Evolutionary conservation across 1,140 invertebrate genomes (phyloP).

Genomic region (Notospermus geniculatus): DNA sequence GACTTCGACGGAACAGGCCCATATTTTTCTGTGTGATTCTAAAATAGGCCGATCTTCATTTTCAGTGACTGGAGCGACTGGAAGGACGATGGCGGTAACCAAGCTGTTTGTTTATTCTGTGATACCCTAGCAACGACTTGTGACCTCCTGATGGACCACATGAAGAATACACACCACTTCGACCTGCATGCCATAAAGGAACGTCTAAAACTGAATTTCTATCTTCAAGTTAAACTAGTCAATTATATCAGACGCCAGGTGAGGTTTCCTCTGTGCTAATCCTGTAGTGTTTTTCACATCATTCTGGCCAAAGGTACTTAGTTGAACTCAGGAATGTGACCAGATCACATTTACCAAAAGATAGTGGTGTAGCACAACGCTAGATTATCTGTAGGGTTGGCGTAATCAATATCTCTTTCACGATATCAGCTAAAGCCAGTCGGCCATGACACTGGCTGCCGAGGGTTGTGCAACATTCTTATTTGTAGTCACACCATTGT

Average conservation of each 20-base stretch:
- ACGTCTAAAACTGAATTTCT: constrained; percentile 68
- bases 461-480: no score
- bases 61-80: constrained; percentile 75
- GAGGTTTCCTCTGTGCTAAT: no score
- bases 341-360: no score
- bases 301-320: no score
- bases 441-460: no score
- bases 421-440: no score
- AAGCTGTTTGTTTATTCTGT: constrained; percentile 75
- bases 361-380: no score
- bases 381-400: no score
- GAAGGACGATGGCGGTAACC: constrained; percentile 63
- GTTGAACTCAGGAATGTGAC: no score
- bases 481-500: no score
- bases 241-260: constrained; percentile 79
- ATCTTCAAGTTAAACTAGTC: constrained; percentile 83
- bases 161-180: constrained; percentile 60
- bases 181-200: constrained; percentile 51
- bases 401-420: no score
- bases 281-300: no score
- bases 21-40: background rate
- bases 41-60: background rate
- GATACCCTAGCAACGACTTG: constrained; percentile 62
- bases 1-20: background rate
- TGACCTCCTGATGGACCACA: constrained; percentile 65